phyloP scores from a whole-genome alignment of 2,888 invertebrate species.

The Nephrocerus scutellatus region DNA sequence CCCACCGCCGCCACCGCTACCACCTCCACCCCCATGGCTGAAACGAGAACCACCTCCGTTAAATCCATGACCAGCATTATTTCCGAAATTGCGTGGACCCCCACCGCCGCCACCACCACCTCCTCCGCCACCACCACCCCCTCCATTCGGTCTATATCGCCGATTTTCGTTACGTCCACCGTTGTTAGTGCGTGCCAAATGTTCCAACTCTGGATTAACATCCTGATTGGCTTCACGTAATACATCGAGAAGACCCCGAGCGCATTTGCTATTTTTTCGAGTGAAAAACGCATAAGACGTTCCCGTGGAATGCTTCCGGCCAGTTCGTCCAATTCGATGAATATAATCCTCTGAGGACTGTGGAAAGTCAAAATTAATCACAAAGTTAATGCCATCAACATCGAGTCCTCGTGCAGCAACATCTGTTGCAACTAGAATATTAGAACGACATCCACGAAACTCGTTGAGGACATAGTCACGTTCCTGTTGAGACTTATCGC shows the following conservation, averaged over 20 bases:
- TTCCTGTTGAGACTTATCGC: conserved; percentile 91
- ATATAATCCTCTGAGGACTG: conserved; percentile 92
- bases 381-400: conserved; percentile 91
- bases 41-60: conserved; percentile 18
- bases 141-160: conserved; percentile 29
- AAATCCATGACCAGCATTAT: conserved; percentile 20
- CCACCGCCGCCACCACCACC: conserved; percentile 42
- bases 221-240: conserved; percentile 84
- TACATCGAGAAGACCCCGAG: conserved; percentile 78
- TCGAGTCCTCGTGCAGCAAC: conserved; percentile 93
- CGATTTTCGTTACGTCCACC: conserved; percentile 17
- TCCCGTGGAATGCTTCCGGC: conserved; percentile 75
- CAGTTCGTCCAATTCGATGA: conserved; percentile 90
- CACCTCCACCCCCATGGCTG: conserved; percentile 16
- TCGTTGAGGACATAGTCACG: conserved; percentile 84
- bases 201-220: conserved; percentile 75
- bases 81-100: conserved; percentile 20
- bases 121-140: conserved; percentile 48
- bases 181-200: conserved; percentile 59
- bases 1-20: conserved; percentile 18
- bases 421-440: conserved; percentile 92
- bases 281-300: conserved; percentile 95
- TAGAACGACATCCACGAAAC: conserved; percentile 75
- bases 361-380: conserved; percentile 93
- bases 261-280: conserved; percentile 76